phyloP scores from a whole-genome alignment of 2,888 invertebrate genomes.

The Fragum whitleyi region DNA sequence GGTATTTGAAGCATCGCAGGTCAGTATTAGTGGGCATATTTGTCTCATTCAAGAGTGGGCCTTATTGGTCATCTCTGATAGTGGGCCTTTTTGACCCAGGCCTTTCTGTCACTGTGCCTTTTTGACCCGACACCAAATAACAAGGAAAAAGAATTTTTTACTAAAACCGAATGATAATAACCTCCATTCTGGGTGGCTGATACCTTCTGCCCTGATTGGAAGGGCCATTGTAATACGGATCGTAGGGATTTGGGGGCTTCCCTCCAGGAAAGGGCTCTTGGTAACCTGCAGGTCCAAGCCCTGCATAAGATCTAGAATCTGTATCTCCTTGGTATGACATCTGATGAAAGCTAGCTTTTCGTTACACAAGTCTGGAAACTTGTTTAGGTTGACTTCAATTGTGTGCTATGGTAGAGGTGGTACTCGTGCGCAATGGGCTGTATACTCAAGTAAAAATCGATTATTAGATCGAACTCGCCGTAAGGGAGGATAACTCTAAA shows the following conservation, averaged over 20 bases:
- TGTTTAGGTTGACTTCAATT: not conserved
- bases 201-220: not conserved
- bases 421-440: too few relatives aligned
- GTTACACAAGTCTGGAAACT: not conserved
- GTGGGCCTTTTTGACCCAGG: too few relatives aligned
- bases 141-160: too few relatives aligned
- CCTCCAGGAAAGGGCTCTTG: conserved; percentile 18
- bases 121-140: too few relatives aligned
- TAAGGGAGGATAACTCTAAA: not conserved
- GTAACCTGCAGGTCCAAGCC: conserved; percentile 1
- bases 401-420: not conserved
- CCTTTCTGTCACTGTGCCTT: too few relatives aligned
- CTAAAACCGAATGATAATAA: too few relatives aligned
- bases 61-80: too few relatives aligned
- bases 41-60: too few relatives aligned
- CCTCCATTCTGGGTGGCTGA: not conserved
- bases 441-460: too few relatives aligned
- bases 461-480: too few relatives aligned
- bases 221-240: not conserved
- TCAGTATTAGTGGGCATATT: too few relatives aligned
- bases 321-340: conserved; percentile 6
- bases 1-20: too few relatives aligned
- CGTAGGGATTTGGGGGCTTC: conserved; percentile 10
- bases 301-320: conserved; percentile 8
- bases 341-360: not conserved